Evolutionary conservation across 2,113 vertebrate species (phyloP).

Genomic region (Promerops cafer): DNA sequence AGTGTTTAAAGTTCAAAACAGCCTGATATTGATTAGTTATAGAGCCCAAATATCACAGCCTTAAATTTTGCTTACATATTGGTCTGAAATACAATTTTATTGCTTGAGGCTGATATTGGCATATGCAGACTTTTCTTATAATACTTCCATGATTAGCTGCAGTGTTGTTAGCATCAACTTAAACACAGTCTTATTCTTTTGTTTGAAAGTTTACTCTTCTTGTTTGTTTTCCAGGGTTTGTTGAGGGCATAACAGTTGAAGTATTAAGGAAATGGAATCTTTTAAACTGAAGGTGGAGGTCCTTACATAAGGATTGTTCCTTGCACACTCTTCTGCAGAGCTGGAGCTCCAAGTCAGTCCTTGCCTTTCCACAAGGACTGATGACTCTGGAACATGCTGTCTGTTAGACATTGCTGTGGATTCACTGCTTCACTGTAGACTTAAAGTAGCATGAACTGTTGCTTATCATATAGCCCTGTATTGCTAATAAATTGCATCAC

Average conservation of each 20-base stretch:
- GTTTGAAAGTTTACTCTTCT: neutral
- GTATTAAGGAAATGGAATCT: neutral
- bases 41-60: neutral
- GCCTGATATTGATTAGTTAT: neutral
- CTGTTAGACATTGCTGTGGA: neutral
- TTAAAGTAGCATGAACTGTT: neutral
- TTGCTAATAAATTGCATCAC: neutral
- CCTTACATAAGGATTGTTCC: neutral
- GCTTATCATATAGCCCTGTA: neutral
- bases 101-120: neutral
- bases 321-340: neutral
- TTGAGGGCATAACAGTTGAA: neutral
- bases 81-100: neutral
- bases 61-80: neutral
- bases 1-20: neutral
- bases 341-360: neutral
- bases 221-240: neutral
- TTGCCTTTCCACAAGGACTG: neutral
- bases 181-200: neutral
- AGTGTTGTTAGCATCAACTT: neutral
- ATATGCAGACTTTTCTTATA: neutral
- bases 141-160: neutral
- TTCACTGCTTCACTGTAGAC: neutral
- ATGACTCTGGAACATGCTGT: neutral
- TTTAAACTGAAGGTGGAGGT: neutral